phyloP scores from a whole-genome alignment of 2,113 vertebrate species.

The Siniperca knerii region DNA sequence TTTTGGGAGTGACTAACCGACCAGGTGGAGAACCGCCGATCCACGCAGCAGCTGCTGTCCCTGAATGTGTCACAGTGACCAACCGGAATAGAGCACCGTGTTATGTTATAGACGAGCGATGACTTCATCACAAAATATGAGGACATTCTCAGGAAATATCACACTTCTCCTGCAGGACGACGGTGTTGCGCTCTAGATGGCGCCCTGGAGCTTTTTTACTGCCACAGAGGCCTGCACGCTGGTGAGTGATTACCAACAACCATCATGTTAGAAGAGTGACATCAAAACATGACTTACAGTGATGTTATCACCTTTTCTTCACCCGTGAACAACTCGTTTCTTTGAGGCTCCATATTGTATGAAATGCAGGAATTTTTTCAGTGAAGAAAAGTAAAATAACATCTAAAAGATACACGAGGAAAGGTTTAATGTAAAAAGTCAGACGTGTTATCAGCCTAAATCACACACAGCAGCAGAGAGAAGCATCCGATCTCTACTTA shows the following conservation, averaged over 20 bases:
- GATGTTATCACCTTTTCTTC: neutral
- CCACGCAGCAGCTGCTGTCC: constrained; percentile 19
- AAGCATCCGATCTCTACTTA: neutral
- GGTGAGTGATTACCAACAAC: neutral
- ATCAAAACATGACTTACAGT: neutral
- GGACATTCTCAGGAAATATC: neutral
- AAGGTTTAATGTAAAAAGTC: neutral
- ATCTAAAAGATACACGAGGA: neutral
- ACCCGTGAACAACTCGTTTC: neutral
- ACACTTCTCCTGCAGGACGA: constrained; percentile 16
- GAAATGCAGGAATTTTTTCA: neutral
- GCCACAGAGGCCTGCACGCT: neutral
- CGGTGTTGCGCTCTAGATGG: constrained; percentile 41
- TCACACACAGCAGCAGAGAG: neutral
- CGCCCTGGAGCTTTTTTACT: constrained; percentile 37
- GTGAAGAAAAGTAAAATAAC: neutral
- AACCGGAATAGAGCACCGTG: constrained; percentile 46
- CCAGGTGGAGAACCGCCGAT: constrained; percentile 11
- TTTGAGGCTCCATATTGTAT: neutral
- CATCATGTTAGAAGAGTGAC: constrained; percentile 29
- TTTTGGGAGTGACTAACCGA: neutral
- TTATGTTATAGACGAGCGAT: neutral
- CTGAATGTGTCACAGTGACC: constrained; percentile 14
- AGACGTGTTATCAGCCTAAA: too few species aligned
- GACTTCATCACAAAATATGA: constrained; percentile 26